These are phyloP conservation scores for Brachionus rotundiformis DNA, from an alignment of 1,140 invertebrate genomes.

Conservation along the genomic window DNA sequence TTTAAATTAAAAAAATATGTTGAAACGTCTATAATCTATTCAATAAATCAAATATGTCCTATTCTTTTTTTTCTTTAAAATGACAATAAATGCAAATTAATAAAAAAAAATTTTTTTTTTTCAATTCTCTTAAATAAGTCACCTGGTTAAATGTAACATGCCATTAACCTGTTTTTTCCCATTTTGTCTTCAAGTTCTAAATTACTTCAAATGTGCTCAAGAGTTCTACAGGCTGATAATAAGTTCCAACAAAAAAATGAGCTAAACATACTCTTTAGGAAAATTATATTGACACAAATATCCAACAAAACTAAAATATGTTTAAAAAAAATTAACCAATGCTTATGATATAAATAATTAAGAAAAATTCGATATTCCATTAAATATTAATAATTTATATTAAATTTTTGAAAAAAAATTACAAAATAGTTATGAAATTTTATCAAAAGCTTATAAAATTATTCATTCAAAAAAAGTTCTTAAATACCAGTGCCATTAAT, in stretches of 20 bases:
- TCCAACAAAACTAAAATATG: background rate
- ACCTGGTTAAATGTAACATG: background rate
- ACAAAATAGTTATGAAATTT: background rate
- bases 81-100: conserved; percentile 15
- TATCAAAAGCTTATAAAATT: background rate
- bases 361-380: too few relatives aligned
- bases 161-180: background rate
- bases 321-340: too few relatives aligned
- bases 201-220: background rate
- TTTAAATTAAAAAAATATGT: background rate
- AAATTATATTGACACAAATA: background rate
- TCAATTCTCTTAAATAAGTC: background rate
- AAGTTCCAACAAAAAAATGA: background rate
- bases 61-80: background rate
- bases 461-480: background rate
- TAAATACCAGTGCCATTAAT: background rate
- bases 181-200: background rate
- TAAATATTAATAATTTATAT: background rate
- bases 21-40: conserved; percentile 8
- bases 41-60: conserved; percentile 12
- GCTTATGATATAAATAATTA: too few relatives aligned
- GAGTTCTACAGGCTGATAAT: background rate
- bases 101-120: background rate
- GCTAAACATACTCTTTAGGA: background rate
- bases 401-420: background rate